phyloP scores from a whole-genome alignment of 2,113 vertebrate genomes.

The Bagarius yarrelli region DNA sequence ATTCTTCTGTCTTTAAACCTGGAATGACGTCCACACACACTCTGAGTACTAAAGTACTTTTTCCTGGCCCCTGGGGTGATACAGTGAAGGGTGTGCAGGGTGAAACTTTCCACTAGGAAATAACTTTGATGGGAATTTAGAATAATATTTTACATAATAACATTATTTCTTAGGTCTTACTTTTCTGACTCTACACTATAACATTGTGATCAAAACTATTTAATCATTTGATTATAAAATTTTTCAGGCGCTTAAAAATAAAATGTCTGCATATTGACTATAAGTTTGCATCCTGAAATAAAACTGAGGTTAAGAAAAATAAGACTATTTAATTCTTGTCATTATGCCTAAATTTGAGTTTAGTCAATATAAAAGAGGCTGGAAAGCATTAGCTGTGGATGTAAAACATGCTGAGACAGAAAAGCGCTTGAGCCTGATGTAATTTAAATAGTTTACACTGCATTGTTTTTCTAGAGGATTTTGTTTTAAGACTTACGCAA shows the following conservation, averaged over 20 bases:
- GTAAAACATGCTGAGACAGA: constrained; percentile 20
- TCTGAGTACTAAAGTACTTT: neutral
- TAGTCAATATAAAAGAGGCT: constrained; percentile 38
- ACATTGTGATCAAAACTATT: too few species aligned
- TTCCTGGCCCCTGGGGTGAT: neutral
- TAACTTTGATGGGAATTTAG: neutral
- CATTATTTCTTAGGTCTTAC: neutral
- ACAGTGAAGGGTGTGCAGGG: too few species aligned
- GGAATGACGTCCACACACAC: neutral
- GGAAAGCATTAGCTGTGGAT: constrained; percentile 42
- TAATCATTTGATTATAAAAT: too few species aligned
- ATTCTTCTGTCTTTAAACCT: neutral
- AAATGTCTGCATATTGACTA: neutral
- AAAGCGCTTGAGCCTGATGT: neutral
- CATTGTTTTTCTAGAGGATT: neutral
- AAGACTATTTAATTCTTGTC: constrained; percentile 61
- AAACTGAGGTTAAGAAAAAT: constrained; percentile 35
- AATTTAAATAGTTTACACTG: neutral
- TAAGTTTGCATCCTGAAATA: neutral
- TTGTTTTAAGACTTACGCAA: neutral
- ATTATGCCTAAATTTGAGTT: constrained; percentile 67
- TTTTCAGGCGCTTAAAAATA: too few species aligned
- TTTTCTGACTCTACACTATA: neutral
- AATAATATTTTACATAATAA: too few species aligned
- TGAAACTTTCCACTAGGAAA: neutral